These are phyloP conservation scores for Misgurnus anguillicaudatus DNA, from an alignment of 2,113 vertebrate species.

Conservation along the genomic window DNA sequence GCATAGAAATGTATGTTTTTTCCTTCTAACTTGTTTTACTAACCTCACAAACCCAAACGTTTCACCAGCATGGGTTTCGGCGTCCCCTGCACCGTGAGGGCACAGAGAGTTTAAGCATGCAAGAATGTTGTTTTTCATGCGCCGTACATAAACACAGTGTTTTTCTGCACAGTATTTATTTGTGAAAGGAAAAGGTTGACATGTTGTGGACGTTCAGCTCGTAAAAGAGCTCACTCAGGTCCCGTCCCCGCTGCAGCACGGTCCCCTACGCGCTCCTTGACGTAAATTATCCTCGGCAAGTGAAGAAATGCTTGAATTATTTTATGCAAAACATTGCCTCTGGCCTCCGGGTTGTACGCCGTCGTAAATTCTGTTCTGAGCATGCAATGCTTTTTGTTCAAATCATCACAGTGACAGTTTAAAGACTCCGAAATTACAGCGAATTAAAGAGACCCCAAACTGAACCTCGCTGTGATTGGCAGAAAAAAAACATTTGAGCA, in stretches of 20 bases:
- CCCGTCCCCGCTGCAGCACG: neutral
- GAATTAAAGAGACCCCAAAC: conserved; percentile 20
- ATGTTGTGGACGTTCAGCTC: conserved; percentile 42
- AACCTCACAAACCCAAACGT: neutral
- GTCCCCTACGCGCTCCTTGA: conserved; percentile 38
- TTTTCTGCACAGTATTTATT: conserved; percentile 44
- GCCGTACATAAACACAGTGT: conserved; percentile 8
- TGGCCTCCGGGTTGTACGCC: conserved; percentile 25
- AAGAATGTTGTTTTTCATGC: conserved; percentile 35
- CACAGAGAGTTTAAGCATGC: conserved; percentile 40
- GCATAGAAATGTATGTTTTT: neutral
- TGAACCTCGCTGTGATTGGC: conserved; percentile 18
- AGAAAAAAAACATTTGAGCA: conserved; percentile 10
- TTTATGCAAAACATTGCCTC: conserved; percentile 48
- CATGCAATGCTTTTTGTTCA: conserved; percentile 28
- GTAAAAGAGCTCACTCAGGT: conserved; percentile 48
- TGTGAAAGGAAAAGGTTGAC: conserved; percentile 46
- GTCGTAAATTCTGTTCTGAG: conserved; percentile 27
- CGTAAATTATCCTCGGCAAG: conserved; percentile 45
- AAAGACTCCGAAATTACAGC: conserved; percentile 24
- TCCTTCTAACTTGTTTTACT: neutral
- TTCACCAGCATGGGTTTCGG: neutral
- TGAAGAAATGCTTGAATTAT: conserved; percentile 52
- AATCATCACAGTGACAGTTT: conserved; percentile 32
- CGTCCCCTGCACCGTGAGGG: conserved; percentile 21